A percentile compares a stretch with the other conserved stretches of the same genome.
Evolutionary conservation across 2,797 vertebrate species (phyloP).

Genomic region (Xenentodon cancila): DNA sequence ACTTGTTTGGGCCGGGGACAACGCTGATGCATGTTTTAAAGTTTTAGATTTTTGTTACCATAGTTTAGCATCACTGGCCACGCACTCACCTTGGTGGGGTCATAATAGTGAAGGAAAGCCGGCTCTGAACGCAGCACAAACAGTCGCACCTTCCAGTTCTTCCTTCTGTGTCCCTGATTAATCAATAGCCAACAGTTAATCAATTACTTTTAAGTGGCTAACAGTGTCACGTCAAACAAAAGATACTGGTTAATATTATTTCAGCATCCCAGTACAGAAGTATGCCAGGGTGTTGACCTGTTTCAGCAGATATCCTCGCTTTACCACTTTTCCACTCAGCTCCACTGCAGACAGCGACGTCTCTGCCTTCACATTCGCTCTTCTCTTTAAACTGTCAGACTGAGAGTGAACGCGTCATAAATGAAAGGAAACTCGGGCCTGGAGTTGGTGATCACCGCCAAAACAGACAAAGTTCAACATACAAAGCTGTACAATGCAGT

Average conservation of each 20-base stretch:
- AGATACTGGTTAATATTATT: no score
- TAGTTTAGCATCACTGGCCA: no score
- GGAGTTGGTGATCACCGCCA: background rate
- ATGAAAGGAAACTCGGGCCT: background rate
- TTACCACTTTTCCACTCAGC: constrained; percentile 89
- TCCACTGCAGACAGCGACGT: constrained; percentile 85
- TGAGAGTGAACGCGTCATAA: constrained; percentile 51
- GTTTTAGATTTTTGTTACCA: no score
- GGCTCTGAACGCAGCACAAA: constrained; percentile 94
- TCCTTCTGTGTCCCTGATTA: constrained; percentile 92
- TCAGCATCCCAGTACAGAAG: no score
- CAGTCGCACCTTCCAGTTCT: constrained; percentile 97
- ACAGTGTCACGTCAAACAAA: no score
- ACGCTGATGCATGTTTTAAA: background rate
- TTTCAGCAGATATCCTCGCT: constrained; percentile 93
- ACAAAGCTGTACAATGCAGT: constrained; percentile 91
- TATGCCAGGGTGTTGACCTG: constrained; percentile 81
- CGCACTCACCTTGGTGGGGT: constrained; percentile 91
- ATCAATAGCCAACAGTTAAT: background rate
- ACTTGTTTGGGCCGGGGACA: background rate
- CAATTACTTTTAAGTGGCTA: background rate
- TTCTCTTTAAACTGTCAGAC: constrained; percentile 88
- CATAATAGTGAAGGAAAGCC: constrained; percentile 92
- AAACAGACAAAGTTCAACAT: constrained; percentile 18
- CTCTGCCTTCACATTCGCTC: constrained; percentile 84